Evolutionary conservation across 2,113 vertebrate species (phyloP), one percentile per base, ranked within the genome.

Genomic region (Trachemys scripta): DNA sequence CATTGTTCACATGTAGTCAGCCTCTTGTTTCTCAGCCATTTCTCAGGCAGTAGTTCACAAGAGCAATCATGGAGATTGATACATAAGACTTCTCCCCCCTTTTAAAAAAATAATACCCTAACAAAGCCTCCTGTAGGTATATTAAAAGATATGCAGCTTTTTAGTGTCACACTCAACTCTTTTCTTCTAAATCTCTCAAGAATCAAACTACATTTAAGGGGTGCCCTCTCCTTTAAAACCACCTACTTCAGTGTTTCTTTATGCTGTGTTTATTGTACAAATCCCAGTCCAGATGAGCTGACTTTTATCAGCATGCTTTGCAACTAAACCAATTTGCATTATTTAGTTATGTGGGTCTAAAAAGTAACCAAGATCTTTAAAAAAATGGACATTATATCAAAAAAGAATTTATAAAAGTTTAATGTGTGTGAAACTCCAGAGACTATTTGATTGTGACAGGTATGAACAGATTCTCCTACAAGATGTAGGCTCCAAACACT

Each of bases 321-420:
- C 84, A 96, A 92, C 97, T 97, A 87, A 97, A 96, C 69, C 90
- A 95, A 84, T 83, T 95, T 90, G 84, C 94, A 80, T 92, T 38
- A 16, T 92, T 97, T 84, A 97, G 97, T 96, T 97, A 95, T 24
- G 86, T 24, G 87, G 96, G 95, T 91, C 96, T 96, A 90, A 97
- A 72, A 90, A 91, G 53, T 81, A 95, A 53, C 19, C 2, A 42
- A 88, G 20, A 82, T 53, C 81, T 72, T 4, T 86, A 80, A 85
- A 95, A 94, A 84, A 38, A 78, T 90, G 59, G 65, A 95, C 35
- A 87, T 62, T 42, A 69, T 95, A 88, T 96, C 84, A 92, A 88
- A 94, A 76, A 95, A 98, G 49, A 5, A 0, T 89, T 92, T 93
- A 86, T 86, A 92, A 96, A 75, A 94, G 78, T 83, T 93, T 91